These are phyloP conservation scores for Micrasema minimum DNA, from an alignment of 1,140 invertebrate genomes.

Conservation along the genomic window DNA sequence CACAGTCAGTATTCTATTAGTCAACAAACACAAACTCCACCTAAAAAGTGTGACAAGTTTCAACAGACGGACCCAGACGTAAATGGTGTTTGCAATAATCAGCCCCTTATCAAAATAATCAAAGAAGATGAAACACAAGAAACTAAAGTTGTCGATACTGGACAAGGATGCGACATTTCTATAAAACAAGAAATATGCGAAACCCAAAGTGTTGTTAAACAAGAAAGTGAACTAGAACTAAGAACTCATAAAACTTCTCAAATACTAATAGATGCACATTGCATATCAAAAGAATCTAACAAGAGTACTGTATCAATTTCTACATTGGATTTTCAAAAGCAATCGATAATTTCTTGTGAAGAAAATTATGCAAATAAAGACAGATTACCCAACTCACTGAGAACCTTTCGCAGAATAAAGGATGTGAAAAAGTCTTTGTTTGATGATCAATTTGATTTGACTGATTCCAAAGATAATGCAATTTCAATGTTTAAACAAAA, in stretches of 20 bases:
- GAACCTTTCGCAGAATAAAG: conserved; percentile 42
- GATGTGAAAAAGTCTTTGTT: conserved; percentile 31
- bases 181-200: conserved; percentile 23
- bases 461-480: not conserved
- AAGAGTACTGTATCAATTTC: conserved; percentile 9
- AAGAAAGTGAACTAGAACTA: conserved; percentile 9
- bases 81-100: not conserved
- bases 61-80: conserved; percentile 43
- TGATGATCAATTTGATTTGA: conserved; percentile 14
- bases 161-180: conserved; percentile 10
- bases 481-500: conserved; percentile 3
- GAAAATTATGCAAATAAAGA: not conserved
- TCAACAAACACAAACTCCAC: conserved; percentile 45
- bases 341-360: conserved; percentile 3
- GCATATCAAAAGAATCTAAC: conserved; percentile 21
- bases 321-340: conserved; percentile 21
- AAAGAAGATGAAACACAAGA: conserved; percentile 18
- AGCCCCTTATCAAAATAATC: not conserved
- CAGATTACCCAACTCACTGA: conserved; percentile 38
- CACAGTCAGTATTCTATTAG: conserved; percentile 51
- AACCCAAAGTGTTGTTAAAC: conserved; percentile 10
- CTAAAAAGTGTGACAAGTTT: conserved; percentile 42
- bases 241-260: conserved; percentile 12
- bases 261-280: conserved; percentile 15
- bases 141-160: conserved; percentile 27